Evolutionary conservation across 2,888 invertebrate species (phyloP).

Genomic region (Amiota mariae): DNA sequence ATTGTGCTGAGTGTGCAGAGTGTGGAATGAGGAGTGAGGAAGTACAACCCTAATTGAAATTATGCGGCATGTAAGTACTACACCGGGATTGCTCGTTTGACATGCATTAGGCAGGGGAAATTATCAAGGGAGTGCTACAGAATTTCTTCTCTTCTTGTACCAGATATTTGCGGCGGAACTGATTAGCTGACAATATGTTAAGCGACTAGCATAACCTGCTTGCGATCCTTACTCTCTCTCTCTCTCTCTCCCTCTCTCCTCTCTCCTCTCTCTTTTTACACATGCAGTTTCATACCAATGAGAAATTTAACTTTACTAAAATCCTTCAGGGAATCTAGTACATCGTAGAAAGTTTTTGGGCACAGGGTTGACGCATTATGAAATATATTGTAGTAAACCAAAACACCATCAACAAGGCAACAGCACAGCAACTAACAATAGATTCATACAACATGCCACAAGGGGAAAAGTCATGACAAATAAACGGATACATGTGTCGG

Average conservation of each 20-base stretch:
- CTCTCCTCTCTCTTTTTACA: too few relatives aligned
- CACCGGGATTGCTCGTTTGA: constrained; percentile 61
- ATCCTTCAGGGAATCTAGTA: constrained; percentile 30
- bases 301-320: constrained; percentile 40
- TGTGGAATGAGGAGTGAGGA: constrained; percentile 20
- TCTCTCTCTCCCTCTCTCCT: background rate
- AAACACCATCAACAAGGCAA: constrained; percentile 44
- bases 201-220: constrained; percentile 44
- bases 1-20: constrained; percentile 26
- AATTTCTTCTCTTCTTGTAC: constrained; percentile 51
- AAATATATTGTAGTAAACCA: background rate
- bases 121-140: constrained; percentile 69
- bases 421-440: constrained; percentile 1
- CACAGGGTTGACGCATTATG: constrained; percentile 16
- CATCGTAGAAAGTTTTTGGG: constrained; percentile 24
- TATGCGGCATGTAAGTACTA: constrained; percentile 59
- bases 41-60: constrained; percentile 65
- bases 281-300: constrained; percentile 1
- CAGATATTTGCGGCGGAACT: constrained; percentile 70
- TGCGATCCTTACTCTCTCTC: background rate
- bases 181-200: constrained; percentile 73
- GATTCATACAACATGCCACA: constrained; percentile 22
- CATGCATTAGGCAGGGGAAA: constrained; percentile 39
- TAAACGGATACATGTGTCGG: constrained; percentile 75
- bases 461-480: constrained; percentile 71